Conservation (phyloP, 2,797 vertebrate genomes). For the Pseudochirops cupreus region DNA sequence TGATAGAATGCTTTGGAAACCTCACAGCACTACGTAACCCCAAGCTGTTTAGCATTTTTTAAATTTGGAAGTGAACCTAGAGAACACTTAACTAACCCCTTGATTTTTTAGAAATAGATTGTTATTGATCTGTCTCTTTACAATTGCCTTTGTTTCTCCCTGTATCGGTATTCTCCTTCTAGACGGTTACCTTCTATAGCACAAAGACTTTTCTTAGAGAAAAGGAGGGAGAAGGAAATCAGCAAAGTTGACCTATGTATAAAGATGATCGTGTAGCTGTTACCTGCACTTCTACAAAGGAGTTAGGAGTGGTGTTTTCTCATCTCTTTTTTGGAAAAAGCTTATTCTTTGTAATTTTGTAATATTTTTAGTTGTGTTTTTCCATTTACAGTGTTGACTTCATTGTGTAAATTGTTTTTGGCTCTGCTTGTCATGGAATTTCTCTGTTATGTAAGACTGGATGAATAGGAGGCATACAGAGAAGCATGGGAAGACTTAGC, state of each 20-base stretch:
- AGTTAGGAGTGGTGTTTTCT: neutral
- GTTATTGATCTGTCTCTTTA: neutral
- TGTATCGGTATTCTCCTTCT: neutral
- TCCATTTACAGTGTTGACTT: neutral
- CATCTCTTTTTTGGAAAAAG: neutral
- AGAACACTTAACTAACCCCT: neutral
- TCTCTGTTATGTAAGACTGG: neutral
- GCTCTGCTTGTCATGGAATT: neutral
- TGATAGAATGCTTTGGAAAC: neutral
- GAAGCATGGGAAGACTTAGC: neutral
- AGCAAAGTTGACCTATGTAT: neutral
- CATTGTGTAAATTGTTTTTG: neutral
- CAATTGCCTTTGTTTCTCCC: neutral
- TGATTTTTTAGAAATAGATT: neutral
- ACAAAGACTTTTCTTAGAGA: neutral
- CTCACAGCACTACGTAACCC: neutral
- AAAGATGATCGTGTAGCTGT: neutral
- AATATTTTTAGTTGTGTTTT: neutral
- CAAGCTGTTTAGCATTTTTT: neutral
- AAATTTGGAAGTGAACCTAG: neutral
- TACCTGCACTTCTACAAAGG: neutral
- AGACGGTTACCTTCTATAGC: neutral
- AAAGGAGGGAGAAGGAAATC: neutral
- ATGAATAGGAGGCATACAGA: neutral
- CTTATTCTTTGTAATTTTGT: neutral